phyloP scores from a whole-genome alignment of 2,797 vertebrate genomes.

The Protosalanx chinensis region DNA sequence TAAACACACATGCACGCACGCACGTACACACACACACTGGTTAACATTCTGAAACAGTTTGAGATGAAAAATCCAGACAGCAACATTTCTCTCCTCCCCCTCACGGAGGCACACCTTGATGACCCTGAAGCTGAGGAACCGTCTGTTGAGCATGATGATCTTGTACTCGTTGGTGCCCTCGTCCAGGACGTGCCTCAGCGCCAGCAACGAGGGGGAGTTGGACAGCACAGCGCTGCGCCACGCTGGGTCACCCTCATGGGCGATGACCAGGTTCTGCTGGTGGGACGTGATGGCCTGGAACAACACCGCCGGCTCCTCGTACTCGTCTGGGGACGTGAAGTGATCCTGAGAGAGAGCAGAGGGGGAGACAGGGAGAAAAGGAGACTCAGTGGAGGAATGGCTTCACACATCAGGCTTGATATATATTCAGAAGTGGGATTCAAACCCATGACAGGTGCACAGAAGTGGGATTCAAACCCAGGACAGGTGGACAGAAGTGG shows the following conservation, averaged over 20 bases:
- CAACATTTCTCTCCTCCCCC: background rate
- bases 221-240: conserved; percentile 97
- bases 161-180: conserved; percentile 98
- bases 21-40: no score
- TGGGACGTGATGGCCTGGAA: conserved; percentile 94
- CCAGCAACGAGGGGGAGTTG: conserved; percentile 90
- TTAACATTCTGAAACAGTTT: background rate
- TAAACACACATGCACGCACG: conserved; percentile 17
- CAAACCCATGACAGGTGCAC: no score
- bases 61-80: background rate
- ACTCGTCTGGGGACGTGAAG: conserved; percentile 97
- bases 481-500: no score
- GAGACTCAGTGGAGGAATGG: no score
- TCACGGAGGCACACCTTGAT: conserved; percentile 80
- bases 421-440: background rate
- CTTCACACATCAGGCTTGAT: no score
- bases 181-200: conserved; percentile 93
- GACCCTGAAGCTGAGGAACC: conserved; percentile 95
- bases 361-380: background rate
- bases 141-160: conserved; percentile 95
- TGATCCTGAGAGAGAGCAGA: conserved; percentile 80
- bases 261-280: conserved; percentile 92
- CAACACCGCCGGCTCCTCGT: conserved; percentile 91
- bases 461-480: no score
- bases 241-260: conserved; percentile 94